Conservation (phyloP, 1,140 invertebrate genomes). For the Popillia japonica region DNA sequence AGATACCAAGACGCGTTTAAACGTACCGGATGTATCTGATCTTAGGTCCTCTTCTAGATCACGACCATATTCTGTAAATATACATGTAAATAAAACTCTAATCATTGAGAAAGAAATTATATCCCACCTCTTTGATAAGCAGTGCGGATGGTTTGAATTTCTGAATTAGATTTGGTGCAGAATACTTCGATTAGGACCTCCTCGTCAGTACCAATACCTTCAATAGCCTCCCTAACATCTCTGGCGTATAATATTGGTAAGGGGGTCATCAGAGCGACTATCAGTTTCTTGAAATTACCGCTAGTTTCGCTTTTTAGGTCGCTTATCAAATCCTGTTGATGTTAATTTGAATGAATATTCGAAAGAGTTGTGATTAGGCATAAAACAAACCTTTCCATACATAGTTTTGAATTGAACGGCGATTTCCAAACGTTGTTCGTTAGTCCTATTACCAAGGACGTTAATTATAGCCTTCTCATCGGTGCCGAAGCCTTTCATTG, state of each 20-base stretch:
- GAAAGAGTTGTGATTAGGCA: neutral
- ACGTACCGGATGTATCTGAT: conserved; percentile 85
- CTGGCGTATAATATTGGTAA: conserved; percentile 84
- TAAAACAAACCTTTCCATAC: conserved; percentile 75
- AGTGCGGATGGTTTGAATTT: conserved; percentile 82
- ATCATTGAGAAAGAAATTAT: conserved; percentile 11
- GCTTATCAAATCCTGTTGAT: conserved; percentile 82
- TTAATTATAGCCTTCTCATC: conserved; percentile 84
- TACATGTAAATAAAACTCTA: neutral
- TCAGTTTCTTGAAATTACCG: conserved; percentile 89
- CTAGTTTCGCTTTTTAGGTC: conserved; percentile 90
- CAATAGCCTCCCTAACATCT: conserved; percentile 82
- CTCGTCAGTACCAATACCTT: conserved; percentile 71
- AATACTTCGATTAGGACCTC: conserved; percentile 79
- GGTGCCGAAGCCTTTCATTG: conserved; percentile 86
- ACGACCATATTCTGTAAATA: conserved; percentile 72
- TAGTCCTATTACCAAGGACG: conserved; percentile 74
- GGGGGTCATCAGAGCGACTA: conserved; percentile 86
- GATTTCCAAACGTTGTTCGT: conserved; percentile 78
- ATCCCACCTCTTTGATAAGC: conserved; percentile 70
- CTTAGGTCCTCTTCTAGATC: conserved; percentile 80
- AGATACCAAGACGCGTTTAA: conserved; percentile 82
- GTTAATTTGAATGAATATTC: neutral
- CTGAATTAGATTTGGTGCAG: conserved; percentile 81
- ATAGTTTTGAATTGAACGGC: conserved; percentile 80